A percentile compares a stretch with the other conserved stretches of the same genome.
These are phyloP conservation scores for Ennomos erosarius DNA, from an alignment of 2,888 invertebrate species.

Conservation along the genomic window DNA sequence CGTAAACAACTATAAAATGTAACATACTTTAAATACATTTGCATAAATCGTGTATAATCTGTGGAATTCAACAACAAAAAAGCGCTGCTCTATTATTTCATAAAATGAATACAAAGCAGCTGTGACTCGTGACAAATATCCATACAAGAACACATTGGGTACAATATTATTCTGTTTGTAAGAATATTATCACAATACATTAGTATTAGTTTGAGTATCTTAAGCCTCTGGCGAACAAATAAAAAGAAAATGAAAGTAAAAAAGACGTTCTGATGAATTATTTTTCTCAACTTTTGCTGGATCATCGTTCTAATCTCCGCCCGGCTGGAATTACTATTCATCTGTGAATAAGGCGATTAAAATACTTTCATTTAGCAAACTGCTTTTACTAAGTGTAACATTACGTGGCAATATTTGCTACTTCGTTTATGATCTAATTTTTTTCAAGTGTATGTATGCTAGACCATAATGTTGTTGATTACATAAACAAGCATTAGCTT, in stretches of 20 bases:
- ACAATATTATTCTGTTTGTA: slow-evolving; percentile 9
- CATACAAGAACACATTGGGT: not conserved
- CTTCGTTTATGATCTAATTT: too few relatives aligned
- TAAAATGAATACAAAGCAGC: slow-evolving; percentile 14
- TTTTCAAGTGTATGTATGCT: too few relatives aligned
- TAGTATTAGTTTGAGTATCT: not conserved
- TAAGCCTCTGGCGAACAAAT: not conserved
- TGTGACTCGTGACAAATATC: slow-evolving; percentile 20
- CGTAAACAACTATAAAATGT: not conserved
- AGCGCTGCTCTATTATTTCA: not conserved
- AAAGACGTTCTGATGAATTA: slow-evolving; percentile 5
- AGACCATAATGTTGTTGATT: too few relatives aligned
- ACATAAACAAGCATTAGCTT: too few relatives aligned
- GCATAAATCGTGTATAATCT: slow-evolving; percentile 12
- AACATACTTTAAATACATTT: slow-evolving; percentile 7
- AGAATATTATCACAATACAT: too few relatives aligned
- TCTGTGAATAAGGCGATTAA: slow-evolving; percentile 8
- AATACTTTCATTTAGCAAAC: not conserved
- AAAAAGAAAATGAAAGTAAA: slow-evolving; percentile 12
- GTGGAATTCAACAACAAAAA: slow-evolving; percentile 15
- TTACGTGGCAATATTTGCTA: too few relatives aligned
- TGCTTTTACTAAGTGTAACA: too few relatives aligned
- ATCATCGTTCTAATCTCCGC: slow-evolving; percentile 2
- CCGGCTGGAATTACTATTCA: slow-evolving; percentile 11
- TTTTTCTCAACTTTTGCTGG: slow-evolving; percentile 12